Percentiles rank a stretch among this genome's conserved stretches.
phyloP scores from a whole-genome alignment of 30 jellyfish, hydroid and myxozoan genomes.

The Nemopilema nomurai region DNA sequence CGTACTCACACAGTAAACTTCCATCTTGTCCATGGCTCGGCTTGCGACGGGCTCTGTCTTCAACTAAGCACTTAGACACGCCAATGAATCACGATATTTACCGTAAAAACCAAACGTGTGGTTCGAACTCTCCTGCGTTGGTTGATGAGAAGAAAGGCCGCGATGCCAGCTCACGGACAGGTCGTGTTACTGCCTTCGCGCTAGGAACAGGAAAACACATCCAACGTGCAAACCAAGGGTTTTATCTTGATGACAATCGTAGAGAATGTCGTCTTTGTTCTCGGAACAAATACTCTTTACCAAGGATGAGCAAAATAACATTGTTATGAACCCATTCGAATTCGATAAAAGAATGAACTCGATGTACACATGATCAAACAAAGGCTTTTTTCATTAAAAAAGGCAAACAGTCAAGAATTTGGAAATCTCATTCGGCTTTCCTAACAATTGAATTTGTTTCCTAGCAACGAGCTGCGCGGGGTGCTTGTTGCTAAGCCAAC shows the following conservation, averaged over 20 bases:
- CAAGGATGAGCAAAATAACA: constrained; percentile 31
- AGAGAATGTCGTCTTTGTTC: constrained; percentile 1
- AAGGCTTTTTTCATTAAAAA: constrained; percentile 16
- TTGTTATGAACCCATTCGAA: constrained; percentile 15
- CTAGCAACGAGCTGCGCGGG: constrained; percentile 25
- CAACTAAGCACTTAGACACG: not conserved
- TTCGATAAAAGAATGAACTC: not conserved
- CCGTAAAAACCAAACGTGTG: not conserved
- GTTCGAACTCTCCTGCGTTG: not conserved
- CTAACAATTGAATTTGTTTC: constrained; percentile 40
- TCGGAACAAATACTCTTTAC: constrained; percentile 4
- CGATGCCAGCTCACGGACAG: not conserved
- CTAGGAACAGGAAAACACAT: constrained; percentile 19
- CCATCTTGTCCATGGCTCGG: not conserved
- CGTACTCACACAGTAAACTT: not conserved
- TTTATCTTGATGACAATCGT: constrained; percentile 32
- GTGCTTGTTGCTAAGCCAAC: not conserved
- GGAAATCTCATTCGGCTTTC: constrained; percentile 9
- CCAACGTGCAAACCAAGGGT: constrained; percentile 8
- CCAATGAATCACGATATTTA: not conserved
- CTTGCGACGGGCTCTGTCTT: not conserved
- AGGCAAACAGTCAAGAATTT: constrained; percentile 28
- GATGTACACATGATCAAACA: constrained; percentile 11
- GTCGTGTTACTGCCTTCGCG: constrained; percentile 13
- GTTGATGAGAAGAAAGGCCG: not conserved